These are phyloP conservation scores for Seriola dumerili DNA, from an alignment of 2,113 vertebrate species.

Conservation along the genomic window DNA sequence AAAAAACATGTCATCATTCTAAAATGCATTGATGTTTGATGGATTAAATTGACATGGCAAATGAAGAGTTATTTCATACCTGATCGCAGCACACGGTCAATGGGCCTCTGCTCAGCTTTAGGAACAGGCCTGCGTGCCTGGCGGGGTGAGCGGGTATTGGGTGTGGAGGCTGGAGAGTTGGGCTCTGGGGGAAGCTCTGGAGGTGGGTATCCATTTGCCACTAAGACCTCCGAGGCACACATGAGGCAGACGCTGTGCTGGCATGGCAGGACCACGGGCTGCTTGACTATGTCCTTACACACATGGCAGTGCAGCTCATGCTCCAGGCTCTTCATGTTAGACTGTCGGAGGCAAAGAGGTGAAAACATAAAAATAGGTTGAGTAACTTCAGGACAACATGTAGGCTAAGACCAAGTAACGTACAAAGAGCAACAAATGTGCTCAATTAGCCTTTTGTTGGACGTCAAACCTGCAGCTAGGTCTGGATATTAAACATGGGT, in stretches of 20 bases:
- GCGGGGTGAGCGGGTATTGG: constrained; percentile 92
- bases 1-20: too few relatives aligned
- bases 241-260: constrained; percentile 94
- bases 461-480: not conserved
- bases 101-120: constrained; percentile 88
- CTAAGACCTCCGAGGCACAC: constrained; percentile 94
- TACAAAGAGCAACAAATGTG: not conserved
- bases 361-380: not conserved
- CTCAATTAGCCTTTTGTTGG: not conserved
- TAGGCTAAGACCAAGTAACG: not conserved
- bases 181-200: constrained; percentile 92
- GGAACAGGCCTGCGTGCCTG: constrained; percentile 88
- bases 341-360: constrained; percentile 79
- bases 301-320: constrained; percentile 92
- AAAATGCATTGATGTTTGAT: not conserved
- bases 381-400: not conserved
- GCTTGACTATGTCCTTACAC: constrained; percentile 96
- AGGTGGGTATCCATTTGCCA: constrained; percentile 91
- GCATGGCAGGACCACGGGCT: constrained; percentile 94
- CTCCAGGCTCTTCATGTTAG: constrained; percentile 98
- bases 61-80: constrained; percentile 73
- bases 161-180: constrained; percentile 94
- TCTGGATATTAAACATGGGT: too few relatives aligned
- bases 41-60: not conserved
- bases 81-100: constrained; percentile 92